These are phyloP conservation scores for Pseudomyrmex concolor DNA, from an alignment of 1,140 invertebrate species.

Conservation along the genomic window DNA sequence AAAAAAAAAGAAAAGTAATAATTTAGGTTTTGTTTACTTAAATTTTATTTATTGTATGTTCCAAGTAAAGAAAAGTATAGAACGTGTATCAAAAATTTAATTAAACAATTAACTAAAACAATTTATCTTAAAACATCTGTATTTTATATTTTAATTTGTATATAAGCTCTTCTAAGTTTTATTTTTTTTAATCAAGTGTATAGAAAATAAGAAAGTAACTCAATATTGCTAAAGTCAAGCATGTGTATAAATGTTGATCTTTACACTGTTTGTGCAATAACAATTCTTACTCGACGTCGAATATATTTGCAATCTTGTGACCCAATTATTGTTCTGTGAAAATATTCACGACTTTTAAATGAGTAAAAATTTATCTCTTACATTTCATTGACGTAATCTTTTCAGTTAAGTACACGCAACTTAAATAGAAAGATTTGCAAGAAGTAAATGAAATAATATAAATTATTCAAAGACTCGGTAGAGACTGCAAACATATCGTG, in stretches of 20 bases:
- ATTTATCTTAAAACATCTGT: too few species aligned
- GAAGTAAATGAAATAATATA: conserved; percentile 13
- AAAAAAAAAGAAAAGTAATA: not conserved
- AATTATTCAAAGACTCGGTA: not conserved
- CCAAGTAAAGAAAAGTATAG: too few species aligned
- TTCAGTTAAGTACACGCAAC: conserved; percentile 1
- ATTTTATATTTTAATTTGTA: not conserved
- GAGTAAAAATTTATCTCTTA: conserved; percentile 5
- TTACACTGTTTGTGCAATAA: not conserved
- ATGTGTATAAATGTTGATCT: not conserved
- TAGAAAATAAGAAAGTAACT: not conserved
- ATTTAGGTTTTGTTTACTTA: not conserved
- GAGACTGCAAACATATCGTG: not conserved
- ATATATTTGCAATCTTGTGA: not conserved
- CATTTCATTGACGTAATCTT: not conserved
- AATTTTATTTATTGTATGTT: not conserved
- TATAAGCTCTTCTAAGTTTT: not conserved
- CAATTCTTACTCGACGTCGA: not conserved
- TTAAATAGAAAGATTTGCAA: conserved; percentile 31
- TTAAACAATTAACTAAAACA: too few species aligned
- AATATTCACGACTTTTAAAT: not conserved
- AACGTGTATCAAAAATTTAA: too few species aligned
- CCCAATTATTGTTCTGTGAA: not conserved
- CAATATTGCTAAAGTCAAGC: not conserved
- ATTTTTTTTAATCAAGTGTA: too few species aligned